Base-by-base conservation (phyloP, 92 coral and sea anemone species). In the Parazoanthus darwini region DNA sequence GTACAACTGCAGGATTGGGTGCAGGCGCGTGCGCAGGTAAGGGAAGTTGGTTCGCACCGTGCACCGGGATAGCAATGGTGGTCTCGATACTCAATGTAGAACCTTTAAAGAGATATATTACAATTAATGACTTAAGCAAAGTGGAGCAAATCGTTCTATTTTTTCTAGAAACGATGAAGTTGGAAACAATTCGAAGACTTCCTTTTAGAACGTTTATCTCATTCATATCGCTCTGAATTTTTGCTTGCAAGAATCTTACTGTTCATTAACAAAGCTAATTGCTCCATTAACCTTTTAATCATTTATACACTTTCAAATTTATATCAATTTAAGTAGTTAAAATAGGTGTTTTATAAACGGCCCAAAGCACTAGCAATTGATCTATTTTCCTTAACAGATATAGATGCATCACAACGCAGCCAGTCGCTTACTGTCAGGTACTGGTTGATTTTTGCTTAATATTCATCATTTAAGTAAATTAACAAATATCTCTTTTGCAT, bases 31-130 rank as follows among this genome's bases (percentile, higher is more conserved):
- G 77, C 22, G 78, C 65, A 4, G 79, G 44, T 26, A 84, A 4
- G 66, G 87, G 87, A 68, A 84, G 39, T 51, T 84, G 59, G 35
- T 8, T 84, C 0, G 87, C 87, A 25, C 79, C 87, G 26, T 84
- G 77, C 38, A 84, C 44, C 66, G 87, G 87, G 67, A 84, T 71
- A 70, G 87, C 87, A 13, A 84, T 71, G 35, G 87, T 84, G 56
- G 87, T 84, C 66, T 84, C 87, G n/a, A 84, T 84, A 72, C 87
- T 84, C 46, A 84, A 65, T 3, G 87, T 42, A 13, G 87, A 84
- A 84, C 79, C 87, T 84, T 71, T 20, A 42, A 48, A 48, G 43
- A 71, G 23, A 33, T 80, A 51, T 23, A 14, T 15, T 25, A 79
- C 29, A 79, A 77, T 48, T 10, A 29, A 33, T 54, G 23, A 16